These are phyloP conservation scores for Eustalomyia histrio DNA, from an alignment of 2,888 invertebrate genomes.

Conservation along the genomic window DNA sequence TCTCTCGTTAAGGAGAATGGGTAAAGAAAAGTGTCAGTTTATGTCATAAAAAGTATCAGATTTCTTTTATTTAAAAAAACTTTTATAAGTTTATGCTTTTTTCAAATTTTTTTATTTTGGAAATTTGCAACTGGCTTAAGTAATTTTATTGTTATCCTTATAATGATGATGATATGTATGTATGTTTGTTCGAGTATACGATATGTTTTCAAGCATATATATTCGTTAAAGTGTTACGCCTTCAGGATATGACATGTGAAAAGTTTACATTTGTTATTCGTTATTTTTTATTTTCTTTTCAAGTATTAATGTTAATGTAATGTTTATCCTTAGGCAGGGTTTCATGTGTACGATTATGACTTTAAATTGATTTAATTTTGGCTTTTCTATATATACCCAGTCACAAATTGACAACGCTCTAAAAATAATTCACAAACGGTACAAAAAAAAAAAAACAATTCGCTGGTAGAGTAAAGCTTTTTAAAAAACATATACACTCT, in stretches of 20 bases:
- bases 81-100: conserved; percentile 42
- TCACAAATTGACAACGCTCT: too few species aligned
- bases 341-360: conserved; percentile 56
- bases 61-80: conserved; percentile 65
- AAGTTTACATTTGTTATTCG: conserved; percentile 52
- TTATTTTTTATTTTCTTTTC: conserved; percentile 64
- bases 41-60: conserved; percentile 70
- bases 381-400: conserved; percentile 48
- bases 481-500: too few species aligned
- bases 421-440: too few species aligned
- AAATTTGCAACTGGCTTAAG: conserved; percentile 65
- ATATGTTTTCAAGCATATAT: background rate
- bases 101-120: conserved; percentile 47
- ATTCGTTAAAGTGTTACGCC: conserved; percentile 66
- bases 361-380: conserved; percentile 58
- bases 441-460: too few species aligned
- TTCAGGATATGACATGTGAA: conserved; percentile 70
- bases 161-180: conserved; percentile 59
- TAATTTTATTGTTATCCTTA: conserved; percentile 70
- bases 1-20: background rate
- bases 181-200: background rate
- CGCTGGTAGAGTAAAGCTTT: too few species aligned
- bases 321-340: conserved; percentile 49
- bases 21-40: conserved; percentile 52
- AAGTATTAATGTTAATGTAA: conserved; percentile 48